phyloP scores from a whole-genome alignment of 92 coral and sea anemone species.

The Ricordea florida region DNA sequence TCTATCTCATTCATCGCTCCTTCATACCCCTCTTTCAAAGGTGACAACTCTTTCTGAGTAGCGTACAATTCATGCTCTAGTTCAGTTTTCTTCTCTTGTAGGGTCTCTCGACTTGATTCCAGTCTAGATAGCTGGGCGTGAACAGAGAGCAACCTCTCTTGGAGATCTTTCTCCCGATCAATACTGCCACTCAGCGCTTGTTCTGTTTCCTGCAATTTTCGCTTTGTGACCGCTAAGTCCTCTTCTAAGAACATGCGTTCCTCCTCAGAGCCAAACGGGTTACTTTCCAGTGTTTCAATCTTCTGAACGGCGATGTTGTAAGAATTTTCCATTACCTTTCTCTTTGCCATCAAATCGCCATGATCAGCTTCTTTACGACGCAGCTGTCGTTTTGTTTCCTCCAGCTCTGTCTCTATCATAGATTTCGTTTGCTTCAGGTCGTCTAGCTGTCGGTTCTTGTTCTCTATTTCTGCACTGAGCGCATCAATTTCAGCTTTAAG shows the following conservation, averaged over 20 bases:
- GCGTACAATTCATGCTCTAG: conserved; percentile 78
- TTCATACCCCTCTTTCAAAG: conserved; percentile 75
- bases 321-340: conserved; percentile 51
- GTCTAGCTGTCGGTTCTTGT: conserved; percentile 56
- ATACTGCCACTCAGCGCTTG: conserved; percentile 55
- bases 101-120: conserved; percentile 76
- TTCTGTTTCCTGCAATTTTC: conserved; percentile 73
- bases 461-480: conserved; percentile 49
- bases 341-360: conserved; percentile 36
- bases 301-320: conserved; percentile 41
- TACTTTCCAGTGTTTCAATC: conserved; percentile 58
- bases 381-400: conserved; percentile 58
- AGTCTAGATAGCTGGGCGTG: conserved; percentile 73
- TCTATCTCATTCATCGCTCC: conserved; percentile 72
- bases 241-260: conserved; percentile 69
- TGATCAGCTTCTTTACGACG: conserved; percentile 70
- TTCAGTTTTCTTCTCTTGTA: conserved; percentile 80
- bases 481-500: conserved; percentile 51
- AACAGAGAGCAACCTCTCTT: conserved; percentile 63
- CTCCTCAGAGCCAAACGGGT: conserved; percentile 63
- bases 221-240: conserved; percentile 66
- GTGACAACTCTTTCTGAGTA: conserved; percentile 70
- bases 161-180: conserved; percentile 78
- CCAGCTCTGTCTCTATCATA: conserved; percentile 59
- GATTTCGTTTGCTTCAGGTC: conserved; percentile 63